Conservation (phyloP, 2,888 invertebrate genomes). For the Scaptomyza reducta region DNA sequence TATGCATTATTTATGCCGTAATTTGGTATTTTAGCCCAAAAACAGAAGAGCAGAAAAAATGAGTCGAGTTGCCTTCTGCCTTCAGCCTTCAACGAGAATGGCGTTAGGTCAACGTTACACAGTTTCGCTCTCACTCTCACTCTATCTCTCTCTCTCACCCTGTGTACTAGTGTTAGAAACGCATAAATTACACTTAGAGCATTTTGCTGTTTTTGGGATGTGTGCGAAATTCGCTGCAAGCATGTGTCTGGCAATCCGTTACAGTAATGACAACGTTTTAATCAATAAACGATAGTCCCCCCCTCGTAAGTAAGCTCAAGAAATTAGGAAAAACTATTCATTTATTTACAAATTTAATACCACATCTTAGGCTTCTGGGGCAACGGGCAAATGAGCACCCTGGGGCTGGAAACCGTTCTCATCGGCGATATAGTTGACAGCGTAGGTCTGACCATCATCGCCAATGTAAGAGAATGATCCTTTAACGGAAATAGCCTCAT, state of each 20-base stretch:
- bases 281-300: too few relatives aligned
- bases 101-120: constrained; percentile 72
- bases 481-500: constrained; percentile 65
- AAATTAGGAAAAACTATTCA: constrained; percentile 46
- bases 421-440: constrained; percentile 77
- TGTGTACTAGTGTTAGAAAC: constrained; percentile 49
- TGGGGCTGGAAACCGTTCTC: constrained; percentile 85
- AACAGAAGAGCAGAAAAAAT: constrained; percentile 65
- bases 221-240: constrained; percentile 40
- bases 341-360: constrained; percentile 21
- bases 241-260: constrained; percentile 9
- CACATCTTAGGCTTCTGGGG: constrained; percentile 7
- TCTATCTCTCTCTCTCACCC: constrained; percentile 22
- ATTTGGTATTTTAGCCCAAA: constrained; percentile 78
- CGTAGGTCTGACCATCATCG: constrained; percentile 68
- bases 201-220: constrained; percentile 43
- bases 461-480: constrained; percentile 67
- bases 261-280: too few relatives aligned
- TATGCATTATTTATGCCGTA: constrained; percentile 80
- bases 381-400: constrained; percentile 74
- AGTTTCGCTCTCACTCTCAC: constrained; percentile 50
- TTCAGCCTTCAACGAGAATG: constrained; percentile 39
- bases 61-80: constrained; percentile 14
- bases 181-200: constrained; percentile 75
- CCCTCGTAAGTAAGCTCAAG: neutral